Percentiles rank a stretch among this genome's conserved stretches.
Evolutionary conservation across 1,140 invertebrate genomes (phyloP).

Genomic region (Cydia strobilella): DNA sequence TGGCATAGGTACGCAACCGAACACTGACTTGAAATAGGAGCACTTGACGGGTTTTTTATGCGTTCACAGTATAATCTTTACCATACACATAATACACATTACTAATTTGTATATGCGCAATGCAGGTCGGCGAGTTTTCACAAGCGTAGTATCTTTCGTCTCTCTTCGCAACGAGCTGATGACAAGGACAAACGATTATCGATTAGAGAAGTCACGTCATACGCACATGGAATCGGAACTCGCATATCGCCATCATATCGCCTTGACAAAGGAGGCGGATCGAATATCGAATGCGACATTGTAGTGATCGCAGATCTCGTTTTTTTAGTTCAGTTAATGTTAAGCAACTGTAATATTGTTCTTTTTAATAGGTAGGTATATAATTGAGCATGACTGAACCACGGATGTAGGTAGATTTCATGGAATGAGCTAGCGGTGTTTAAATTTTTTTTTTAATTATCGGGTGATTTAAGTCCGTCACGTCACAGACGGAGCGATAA

Average conservation of each 20-base stretch:
- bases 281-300: not conserved
- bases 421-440: no score
- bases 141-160: constrained; percentile 3
- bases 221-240: not conserved
- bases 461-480: no score
- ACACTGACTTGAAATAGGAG: constrained; percentile 14
- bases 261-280: not conserved
- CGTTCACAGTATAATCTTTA: not conserved
- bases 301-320: not conserved
- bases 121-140: not conserved
- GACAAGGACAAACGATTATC: constrained; percentile 20
- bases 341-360: not conserved
- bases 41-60: constrained; percentile 19
- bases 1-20: constrained; percentile 39
- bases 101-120: not conserved
- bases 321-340: not conserved
- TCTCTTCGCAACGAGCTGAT: not conserved
- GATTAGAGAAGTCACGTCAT: not conserved
- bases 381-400: no score
- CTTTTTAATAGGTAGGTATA: no score
- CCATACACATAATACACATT: not conserved
- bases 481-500: no score
- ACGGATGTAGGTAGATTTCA: no score
- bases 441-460: no score
- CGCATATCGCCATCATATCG: not conserved